Evolutionary conservation across 2,888 invertebrate species (phyloP).

Genomic region (Chalcis sispes): DNA sequence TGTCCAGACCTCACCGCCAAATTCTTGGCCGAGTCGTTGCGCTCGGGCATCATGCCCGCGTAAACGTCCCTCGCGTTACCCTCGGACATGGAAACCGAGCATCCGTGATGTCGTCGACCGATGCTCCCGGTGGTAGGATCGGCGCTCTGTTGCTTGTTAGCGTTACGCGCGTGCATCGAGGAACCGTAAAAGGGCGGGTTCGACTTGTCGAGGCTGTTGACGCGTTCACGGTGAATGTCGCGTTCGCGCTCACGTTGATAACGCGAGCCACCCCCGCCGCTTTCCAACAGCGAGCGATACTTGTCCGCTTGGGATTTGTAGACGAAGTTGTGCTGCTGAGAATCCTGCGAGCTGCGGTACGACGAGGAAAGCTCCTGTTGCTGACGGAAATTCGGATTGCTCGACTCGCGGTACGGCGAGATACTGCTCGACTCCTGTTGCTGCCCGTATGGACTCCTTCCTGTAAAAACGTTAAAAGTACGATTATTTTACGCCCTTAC

Average conservation of each 20-base stretch:
- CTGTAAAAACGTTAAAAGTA: too few species aligned
- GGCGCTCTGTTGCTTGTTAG: constrained; percentile 64
- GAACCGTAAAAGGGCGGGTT: constrained; percentile 68
- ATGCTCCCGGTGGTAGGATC: constrained; percentile 68
- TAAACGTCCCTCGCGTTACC: constrained; percentile 70
- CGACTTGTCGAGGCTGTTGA: constrained; percentile 73
- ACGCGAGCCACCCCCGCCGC: constrained; percentile 59
- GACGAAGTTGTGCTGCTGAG: constrained; percentile 64
- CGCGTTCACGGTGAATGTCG: constrained; percentile 71
- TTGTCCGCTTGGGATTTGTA: constrained; percentile 70
- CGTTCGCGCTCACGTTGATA: constrained; percentile 71
- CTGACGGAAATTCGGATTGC: constrained; percentile 70
- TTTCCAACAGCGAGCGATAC: constrained; percentile 70
- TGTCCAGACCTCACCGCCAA: constrained; percentile 68
- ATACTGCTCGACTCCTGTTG: constrained; percentile 68
- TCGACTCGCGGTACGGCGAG: constrained; percentile 73
- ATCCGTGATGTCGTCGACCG: constrained; percentile 69
- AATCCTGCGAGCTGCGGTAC: constrained; percentile 61
- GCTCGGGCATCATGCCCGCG: constrained; percentile 67
- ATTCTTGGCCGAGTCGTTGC: constrained; percentile 73
- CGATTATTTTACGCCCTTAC: too few species aligned
- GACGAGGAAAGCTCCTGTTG: constrained; percentile 69
- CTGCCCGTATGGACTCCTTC: constrained; percentile 65
- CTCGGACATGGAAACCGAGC: constrained; percentile 71
- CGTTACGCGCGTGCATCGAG: constrained; percentile 67